Evolutionary conservation across 1,140 invertebrate species (phyloP), one percentile per base, ranked within the genome.

Genomic region (Tachypleus tridentatus): DNA sequence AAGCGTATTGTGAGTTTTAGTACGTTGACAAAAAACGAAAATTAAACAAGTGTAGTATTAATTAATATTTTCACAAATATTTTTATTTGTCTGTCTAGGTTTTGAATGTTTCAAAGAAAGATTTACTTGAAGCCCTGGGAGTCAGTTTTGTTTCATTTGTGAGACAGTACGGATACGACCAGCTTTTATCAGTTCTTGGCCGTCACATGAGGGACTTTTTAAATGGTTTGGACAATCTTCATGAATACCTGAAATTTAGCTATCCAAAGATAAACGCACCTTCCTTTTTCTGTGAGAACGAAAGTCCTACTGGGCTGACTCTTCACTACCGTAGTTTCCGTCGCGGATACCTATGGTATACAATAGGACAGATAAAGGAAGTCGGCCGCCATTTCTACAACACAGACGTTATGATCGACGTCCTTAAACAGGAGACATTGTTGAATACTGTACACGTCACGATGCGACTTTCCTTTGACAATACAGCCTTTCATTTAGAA

Each of bases 221-320:
- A 1, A 97, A 97, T 74, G 93, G 93, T 49, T 78, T 98, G 69
- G 94, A 97, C 77, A 98, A 97, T 80, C 81, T 98, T 49, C 95
- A 98, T 75, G 94, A 98, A 75, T 98, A 98, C 76, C 80, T 98
- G 4, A 93, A 93, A 77, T 94, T 97, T 78, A 96, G 92, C 48
- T 98, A 97, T 76, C 94, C 94, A 0, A 82, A 90, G 71, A 88
- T 95, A 84, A 78, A 86, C 66, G 92, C 95, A 0, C 95, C 95
- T 2, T 95, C 91, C 63, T 97, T 97, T 75, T 96, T 96, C 70
- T 96, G 93, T 73, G 93, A 97, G 76, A 92, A 95, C 73, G 95
- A 98, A 77, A 91, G 89, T 0, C 83, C 87, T 9, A 74, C 75
- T 6, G 94, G 95, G 4, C 79, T 97, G 57, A 93, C 91, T 2